Evolutionary conservation across 2,888 invertebrate species (phyloP).

Genomic region (Phasia obesa): DNA sequence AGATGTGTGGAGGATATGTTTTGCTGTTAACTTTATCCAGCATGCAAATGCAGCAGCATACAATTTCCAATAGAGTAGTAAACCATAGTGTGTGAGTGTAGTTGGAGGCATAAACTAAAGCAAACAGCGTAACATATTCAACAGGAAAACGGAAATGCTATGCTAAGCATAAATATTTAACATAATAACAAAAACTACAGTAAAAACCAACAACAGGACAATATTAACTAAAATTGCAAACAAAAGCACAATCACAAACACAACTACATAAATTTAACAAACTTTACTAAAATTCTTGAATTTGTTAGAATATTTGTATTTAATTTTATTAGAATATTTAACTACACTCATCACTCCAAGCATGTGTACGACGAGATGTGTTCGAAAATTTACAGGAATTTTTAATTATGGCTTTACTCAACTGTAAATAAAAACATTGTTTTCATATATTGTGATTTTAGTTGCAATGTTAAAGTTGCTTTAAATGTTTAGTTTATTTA

Average conservation of each 20-base stretch:
- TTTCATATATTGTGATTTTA: no score
- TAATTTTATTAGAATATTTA: slow-evolving; percentile 64
- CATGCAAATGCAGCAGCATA: slow-evolving; percentile 10
- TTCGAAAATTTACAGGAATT: no score
- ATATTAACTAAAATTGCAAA: slow-evolving; percentile 35
- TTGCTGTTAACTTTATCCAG: not conserved
- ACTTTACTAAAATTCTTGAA: slow-evolving; percentile 35
- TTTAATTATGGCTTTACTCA: no score
- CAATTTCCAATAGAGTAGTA: not conserved
- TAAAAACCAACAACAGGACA: slow-evolving; percentile 12
- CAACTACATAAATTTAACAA: slow-evolving; percentile 26
- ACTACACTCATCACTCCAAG: not conserved
- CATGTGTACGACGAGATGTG: not conserved
- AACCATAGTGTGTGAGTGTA: not conserved
- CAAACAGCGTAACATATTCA: slow-evolving; percentile 64
- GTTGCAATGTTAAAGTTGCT: no score
- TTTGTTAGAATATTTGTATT: slow-evolving; percentile 55
- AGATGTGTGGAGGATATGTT: not conserved
- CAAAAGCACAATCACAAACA: slow-evolving; percentile 25
- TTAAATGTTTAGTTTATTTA: no score
- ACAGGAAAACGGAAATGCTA: slow-evolving; percentile 69
- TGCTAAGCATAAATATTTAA: slow-evolving; percentile 67
- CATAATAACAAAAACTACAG: slow-evolving; percentile 35
- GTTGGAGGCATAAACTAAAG: slow-evolving; percentile 34
- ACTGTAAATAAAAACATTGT: no score